Base-by-base conservation (phyloP, 37 sponge, comb jelly and placozoan species). In the Crambe crambe region DNA sequence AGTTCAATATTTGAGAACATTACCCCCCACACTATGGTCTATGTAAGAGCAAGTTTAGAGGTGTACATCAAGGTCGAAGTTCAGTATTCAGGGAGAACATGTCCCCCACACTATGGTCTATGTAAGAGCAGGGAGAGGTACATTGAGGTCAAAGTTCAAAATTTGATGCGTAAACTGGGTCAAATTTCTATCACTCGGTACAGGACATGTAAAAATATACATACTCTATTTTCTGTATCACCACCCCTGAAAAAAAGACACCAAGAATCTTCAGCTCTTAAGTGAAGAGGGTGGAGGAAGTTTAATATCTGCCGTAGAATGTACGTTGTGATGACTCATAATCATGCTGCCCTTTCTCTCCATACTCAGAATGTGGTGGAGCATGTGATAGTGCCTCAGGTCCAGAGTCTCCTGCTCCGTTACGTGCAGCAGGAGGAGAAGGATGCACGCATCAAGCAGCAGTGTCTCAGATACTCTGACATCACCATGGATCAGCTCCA, bases 401-500 rank as follows among this genome's bases (percentile, higher is more conserved):
- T 85, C 42, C 65, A 63, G 66, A 43, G 40, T 1, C 51, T 25
- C 38, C 26, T 85, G 34, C 25, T 85, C 25, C n/a, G 37, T 2
- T 38, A 70, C 27, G 78, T 85, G 5, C 34, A 58, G 42, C 23
- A 71, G n/a, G 37, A n/a, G 1, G 79, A 85, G 56, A 71, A 60
- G 60, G 86, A 85, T 44, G 64, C 3, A 4, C 69, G 37, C 1
- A 38, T 85, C 27, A 38, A 42, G 38, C 12, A 72, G 22, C 77
- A 85, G 66, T 85, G 86, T 77, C 23, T 72, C 23, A 56, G 37
- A 3, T 85, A 44, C 37, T 1, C 25, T 1, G 56, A 42, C 35
- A 56, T 85, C 54, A 85, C 86, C 9, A 73, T 78, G 34, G 66
- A 43, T 4, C 86, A 85, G 70, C 73, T 85, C 35, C 39, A 67